phyloP scores from a whole-genome alignment of 2,888 invertebrate species.

The Ecliptopera silaceata region DNA sequence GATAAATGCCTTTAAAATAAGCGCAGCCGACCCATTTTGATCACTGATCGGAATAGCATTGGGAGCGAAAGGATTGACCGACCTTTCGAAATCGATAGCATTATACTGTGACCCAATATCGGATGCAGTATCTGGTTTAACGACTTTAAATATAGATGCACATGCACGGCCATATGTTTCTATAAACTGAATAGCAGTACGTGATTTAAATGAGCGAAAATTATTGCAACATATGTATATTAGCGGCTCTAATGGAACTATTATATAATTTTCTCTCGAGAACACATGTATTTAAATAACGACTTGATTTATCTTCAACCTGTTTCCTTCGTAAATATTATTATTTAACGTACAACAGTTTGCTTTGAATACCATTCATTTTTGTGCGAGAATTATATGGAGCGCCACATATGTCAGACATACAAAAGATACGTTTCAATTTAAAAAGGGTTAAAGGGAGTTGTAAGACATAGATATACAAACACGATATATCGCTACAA shows the following conservation, averaged over 20 bases:
- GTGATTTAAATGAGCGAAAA: slow-evolving; percentile 41
- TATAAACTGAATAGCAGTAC: slow-evolving; percentile 28
- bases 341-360: slow-evolving; percentile 24
- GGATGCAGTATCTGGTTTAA: slow-evolving; percentile 48
- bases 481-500: slow-evolving; percentile 33
- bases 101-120: slow-evolving; percentile 64
- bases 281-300: slow-evolving; percentile 30
- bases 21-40: slow-evolving; percentile 61
- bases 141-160: slow-evolving; percentile 47
- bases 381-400: neutral
- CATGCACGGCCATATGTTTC: slow-evolving; percentile 49
- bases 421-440: slow-evolving; percentile 22
- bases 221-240: slow-evolving; percentile 36
- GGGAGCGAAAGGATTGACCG: slow-evolving; percentile 45
- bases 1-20: slow-evolving; percentile 67
- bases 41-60: slow-evolving; percentile 55
- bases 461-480: slow-evolving; percentile 31
- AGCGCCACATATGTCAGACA: slow-evolving; percentile 14
- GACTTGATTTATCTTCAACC: slow-evolving; percentile 24
- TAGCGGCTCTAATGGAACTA: slow-evolving; percentile 30
- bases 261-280: slow-evolving; percentile 36
- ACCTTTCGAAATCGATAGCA: slow-evolving; percentile 58
- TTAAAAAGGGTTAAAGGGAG: slow-evolving; percentile 12
- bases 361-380: slow-evolving; percentile 12
- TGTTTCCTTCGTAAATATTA: slow-evolving; percentile 24